Base-by-base conservation (phyloP, 2,888 invertebrate species). In the Sthenelais limicola region DNA sequence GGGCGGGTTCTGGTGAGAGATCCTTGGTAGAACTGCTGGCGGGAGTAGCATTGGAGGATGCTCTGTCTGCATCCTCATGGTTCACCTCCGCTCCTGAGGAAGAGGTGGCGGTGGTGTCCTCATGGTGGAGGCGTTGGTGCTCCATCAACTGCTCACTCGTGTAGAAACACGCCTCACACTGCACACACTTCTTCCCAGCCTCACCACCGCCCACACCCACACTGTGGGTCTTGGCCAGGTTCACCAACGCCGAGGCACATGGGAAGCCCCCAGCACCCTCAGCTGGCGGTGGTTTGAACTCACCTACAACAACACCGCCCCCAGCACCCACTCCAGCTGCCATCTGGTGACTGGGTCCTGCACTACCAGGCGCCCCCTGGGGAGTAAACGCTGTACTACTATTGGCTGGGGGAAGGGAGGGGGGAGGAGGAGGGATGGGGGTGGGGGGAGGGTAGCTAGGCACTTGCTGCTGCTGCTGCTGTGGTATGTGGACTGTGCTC, bases 301-400 rank as follows among this genome's bases (percentile, higher is more conserved):
- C 62, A 43, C 62, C 54, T 5, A 28, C 38, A 9, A 21, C 56
- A 43, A 15, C 43, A 12, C 15, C n/a, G n/a, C 43, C 43, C 15
- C 43, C 43, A 12, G 12, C 43, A 12, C 43, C 51, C 26, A 26
- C 51, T 62, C 38, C 62, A 38, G 62, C 62, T 62, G 62, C 62
- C 62, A 62, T 62, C 62, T 62, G 62, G 62, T 62, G 62, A 62
- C 62, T 62, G 62, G 62, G 43, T 62, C 38, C 62, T 62, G 62
- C 62, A 62, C 62, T 62, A 62, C 62, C 62, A 62, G 62, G 62
- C 62, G 62, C 62, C 62, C 62, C 62, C 62, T 62, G 62, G 62
- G 21, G 35, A 43, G 62, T 35, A 62, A n/a, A n/a, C n/a, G n/a
- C n/a, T n/a, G n/a, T n/a, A 35, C 62, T 35, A 62, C 38, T 35